Conservation (phyloP, 2,113 vertebrate genomes). For the human region GRCh38 chr9:79373501-79374000, state of each 20-base stretch:
- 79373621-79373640: neutral
- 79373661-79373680: neutral
- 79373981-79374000: neutral
- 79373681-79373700: neutral
- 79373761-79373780: neutral
- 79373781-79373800: neutral
- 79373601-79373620: neutral
- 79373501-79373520: too few species aligned
- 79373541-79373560: neutral
- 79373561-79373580: neutral
- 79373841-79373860: neutral
- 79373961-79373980: neutral
- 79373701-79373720: neutral
- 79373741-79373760: neutral
- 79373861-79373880: neutral
- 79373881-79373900: neutral
- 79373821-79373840: neutral
- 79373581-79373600: neutral
- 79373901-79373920: neutral
- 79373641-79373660: neutral
- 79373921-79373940: neutral
- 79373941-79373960: neutral
- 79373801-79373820: neutral
- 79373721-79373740: neutral
- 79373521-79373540: neutral